Evolutionary conservation across 2,888 invertebrate species (phyloP), one percentile per base, ranked within the genome.

Genomic region (Dolichopus griseipennis): DNA sequence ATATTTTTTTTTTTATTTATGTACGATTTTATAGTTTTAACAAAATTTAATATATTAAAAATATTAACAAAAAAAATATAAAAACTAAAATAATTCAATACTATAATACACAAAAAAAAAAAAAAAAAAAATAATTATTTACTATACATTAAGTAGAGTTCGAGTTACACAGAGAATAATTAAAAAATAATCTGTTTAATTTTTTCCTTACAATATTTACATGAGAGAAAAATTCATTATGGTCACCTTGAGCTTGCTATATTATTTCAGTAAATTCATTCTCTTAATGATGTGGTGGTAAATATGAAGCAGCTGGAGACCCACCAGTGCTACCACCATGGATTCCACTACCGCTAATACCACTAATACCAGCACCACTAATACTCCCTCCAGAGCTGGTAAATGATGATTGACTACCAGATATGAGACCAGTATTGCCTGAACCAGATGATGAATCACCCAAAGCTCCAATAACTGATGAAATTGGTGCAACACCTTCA

Each of bases 401-500:
- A 61, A 27, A 20, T 61, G 52, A 33, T 8, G 22, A n/a, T n/a
- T 52, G 10, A n/a, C 65, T 33, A 15, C 65, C 61, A 61, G 27
- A 27, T 4, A 64, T 20, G 20, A 18, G 5, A 15, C 62, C 63
- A 15, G 61, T 41, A 62, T 61, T 61, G 27, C 22, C 18, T 18
- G 33, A 27, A 64, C 22, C 18, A 64, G 7, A 37, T 27, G 61
- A 65, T 22, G 33, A 43, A 66, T 65, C 66, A 15, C 65, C 78
- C 64, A 80, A 70, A 3, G 80, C 77, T 7, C 80, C 80, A 72
- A 81, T 78, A 34, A 81, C 80, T 3, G 80, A 81, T 63, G 78
- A 76, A n/a, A 81, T 77, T 7, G 79, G 78, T 22, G 79, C 79
- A 64, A 79, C 74, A 65, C 81, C 80, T 71, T 81, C 80, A 70